Evolutionary conservation across 2,888 invertebrate species (phyloP).

Genomic region (Philonicus albiceps): DNA sequence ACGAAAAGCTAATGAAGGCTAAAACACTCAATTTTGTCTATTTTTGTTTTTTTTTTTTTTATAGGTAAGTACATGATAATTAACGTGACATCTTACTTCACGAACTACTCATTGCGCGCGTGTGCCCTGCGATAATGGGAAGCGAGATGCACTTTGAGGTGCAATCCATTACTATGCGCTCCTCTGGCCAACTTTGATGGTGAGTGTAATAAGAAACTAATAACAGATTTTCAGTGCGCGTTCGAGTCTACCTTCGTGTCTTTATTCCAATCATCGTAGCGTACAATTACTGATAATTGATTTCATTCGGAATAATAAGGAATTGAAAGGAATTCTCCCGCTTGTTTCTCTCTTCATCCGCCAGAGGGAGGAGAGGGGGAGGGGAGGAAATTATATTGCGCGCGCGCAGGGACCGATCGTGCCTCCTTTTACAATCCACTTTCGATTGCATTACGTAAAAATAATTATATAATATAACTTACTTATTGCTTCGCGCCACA

Average conservation of each 20-base stretch:
- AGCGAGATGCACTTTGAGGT: neutral
- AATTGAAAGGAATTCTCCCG: conserved; percentile 27
- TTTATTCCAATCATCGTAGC: conserved; percentile 19
- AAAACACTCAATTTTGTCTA: conserved; percentile 16
- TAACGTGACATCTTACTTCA: conserved; percentile 33
- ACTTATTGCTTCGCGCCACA: neutral
- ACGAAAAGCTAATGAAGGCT: conserved; percentile 9
- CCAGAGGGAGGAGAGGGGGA: neutral
- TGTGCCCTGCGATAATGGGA: conserved; percentile 4
- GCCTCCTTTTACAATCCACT: conserved; percentile 23
- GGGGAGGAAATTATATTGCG: conserved; percentile 3
- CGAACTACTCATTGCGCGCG: conserved; percentile 19
- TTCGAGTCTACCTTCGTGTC: conserved; percentile 11
- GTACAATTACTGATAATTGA: conserved; percentile 46
- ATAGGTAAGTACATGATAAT: conserved; percentile 42
- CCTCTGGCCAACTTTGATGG: conserved; percentile 1
- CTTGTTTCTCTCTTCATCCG: neutral
- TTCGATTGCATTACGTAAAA: conserved; percentile 34
- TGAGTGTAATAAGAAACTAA: conserved; percentile 39
- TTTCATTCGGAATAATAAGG: conserved; percentile 45
- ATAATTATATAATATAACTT: conserved; percentile 40
- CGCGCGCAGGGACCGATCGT: neutral
- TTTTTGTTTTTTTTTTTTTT: conserved; percentile 8
- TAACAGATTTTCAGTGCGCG: conserved; percentile 35
- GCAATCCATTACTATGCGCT: conserved; percentile 12